Percentiles rank a stretch among this genome's conserved stretches.
Conservation (phyloP, 2,888 invertebrate genomes). For the Catocala sponsa region DNA sequence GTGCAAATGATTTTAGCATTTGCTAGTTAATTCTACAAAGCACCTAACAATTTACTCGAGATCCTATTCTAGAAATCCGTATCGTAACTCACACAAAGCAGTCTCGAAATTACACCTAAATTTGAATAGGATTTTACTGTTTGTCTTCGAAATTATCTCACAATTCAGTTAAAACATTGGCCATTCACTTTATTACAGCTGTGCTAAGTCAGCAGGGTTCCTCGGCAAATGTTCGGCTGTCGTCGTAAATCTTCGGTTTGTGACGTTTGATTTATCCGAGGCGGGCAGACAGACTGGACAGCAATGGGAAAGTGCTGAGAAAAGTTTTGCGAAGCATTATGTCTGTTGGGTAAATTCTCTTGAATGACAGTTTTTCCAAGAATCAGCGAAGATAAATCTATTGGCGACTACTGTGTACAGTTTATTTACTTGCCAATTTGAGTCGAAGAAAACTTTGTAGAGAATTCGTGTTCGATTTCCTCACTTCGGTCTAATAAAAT, state of each 20-base stretch:
- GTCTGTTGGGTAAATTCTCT: constrained; percentile 5
- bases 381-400: constrained; percentile 1
- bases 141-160: constrained; percentile 44
- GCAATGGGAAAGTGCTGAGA: constrained; percentile 38
- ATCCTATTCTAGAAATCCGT: constrained; percentile 15
- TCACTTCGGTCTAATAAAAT: no score
- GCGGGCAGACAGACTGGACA: constrained; percentile 39
- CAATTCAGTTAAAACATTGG: constrained; percentile 32
- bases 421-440: background rate
- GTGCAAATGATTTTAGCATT: background rate
- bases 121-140: constrained; percentile 35
- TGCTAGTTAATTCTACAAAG: constrained; percentile 10
- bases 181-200: constrained; percentile 41
- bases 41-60: constrained; percentile 21
- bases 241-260: constrained; percentile 56
- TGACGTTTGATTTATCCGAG: constrained; percentile 59
- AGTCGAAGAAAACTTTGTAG: no score
- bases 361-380: background rate
- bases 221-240: constrained; percentile 39
- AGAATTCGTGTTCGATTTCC: no score
- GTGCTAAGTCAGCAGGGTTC: constrained; percentile 43
- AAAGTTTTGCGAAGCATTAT: constrained; percentile 34
- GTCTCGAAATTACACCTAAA: constrained; percentile 11
- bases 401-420: background rate
- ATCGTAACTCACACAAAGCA: constrained; percentile 19